Base-by-base conservation (phyloP, 1,140 invertebrate genomes). In the Bradynema listronoti region DNA sequence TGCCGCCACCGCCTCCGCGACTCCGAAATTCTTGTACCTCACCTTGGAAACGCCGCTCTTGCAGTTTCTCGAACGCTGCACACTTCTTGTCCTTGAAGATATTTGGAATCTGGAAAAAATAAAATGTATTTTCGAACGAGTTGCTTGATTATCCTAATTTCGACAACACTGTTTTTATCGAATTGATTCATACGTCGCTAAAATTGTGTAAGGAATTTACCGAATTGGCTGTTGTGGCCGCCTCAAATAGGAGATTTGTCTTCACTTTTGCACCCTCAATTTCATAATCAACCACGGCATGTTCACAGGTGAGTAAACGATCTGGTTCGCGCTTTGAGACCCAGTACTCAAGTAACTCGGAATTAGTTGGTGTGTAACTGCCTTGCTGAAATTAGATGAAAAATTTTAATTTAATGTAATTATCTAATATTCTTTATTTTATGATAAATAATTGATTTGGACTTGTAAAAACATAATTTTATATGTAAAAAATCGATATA, bases 11-110 rank as follows among this genome's bases (percentile, higher is more conserved):
- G 2, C 73, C 73, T 34, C 60, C 64, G 11, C 43, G 63, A 14
- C 56, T 41, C 51, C 71, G 75, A 54, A 66, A 78, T n/a, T 77
- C 70, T 4, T 54, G 56, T 0, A 77, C 75, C 53, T 78, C 73
- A 19, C 67, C 27, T 60, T 78, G 74, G 71, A 76, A 76, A 24
- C 73, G 56, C 11, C 69, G 50, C 43, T 76, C 73, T 63, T 76
- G 73, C n/a, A 76, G 61, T 33, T 69, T 66, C 39, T 76, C 73
- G 36, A 78, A 76, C 7, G 65, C 69, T 25, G 55, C 67, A 50
- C 73, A 76, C 51, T 76, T 76, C 47, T 76, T 76, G 59, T 76
- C 73, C 54, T 78, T 78, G 55, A 76, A 72, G 33, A 76, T 76
- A 46, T 76, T 78, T 5, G 73, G 73, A 58, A 76, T 55, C 66